Evolutionary conservation across 2,888 invertebrate genomes (phyloP), one percentile per base, ranked within the genome.

Genomic region (Empis livida): DNA sequence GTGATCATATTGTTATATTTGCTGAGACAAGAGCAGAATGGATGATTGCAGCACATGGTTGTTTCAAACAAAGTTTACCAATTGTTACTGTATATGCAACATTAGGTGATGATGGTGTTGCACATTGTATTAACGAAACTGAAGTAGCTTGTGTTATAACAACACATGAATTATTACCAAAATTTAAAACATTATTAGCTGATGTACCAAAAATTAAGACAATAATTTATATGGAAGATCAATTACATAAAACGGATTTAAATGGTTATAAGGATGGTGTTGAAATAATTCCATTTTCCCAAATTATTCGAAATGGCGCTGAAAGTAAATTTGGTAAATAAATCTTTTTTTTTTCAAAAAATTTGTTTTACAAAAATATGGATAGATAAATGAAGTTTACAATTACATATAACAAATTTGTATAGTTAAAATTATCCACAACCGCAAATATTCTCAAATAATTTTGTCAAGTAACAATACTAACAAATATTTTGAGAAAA

Each of bases 11-110:
- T 55, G 92, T 89, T 47, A 83, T 99, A 61, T 97, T 95, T 73
- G 94, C 96, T 0, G 99, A 99, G 72, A 99, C 97, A 0, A 76
- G 96, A 56, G 90, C 90, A 43, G 97, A 99, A 72, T 99, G 99
- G 99, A 86, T 97, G 82, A 75, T 96, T 44, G 87, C 93, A 1
- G 94, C 95, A 1, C 90, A 96, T 62, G 95, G 93, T 46, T 88
- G 94, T 70, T 94, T 99, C 73, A 91, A 90, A 65, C 89, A 88
- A 71, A 92, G 87, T 67, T 84, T 92, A 63, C 85, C 91, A 76
- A 87, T 97, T 62, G 95, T 95, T 3, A 99, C 97, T 0, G 84
- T 99, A 57, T 99, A 99, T 68, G 90, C 97, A 2, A 97, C 96
- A 0, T 75, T 99, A 13, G 95, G 96, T 32, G 93, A 95, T 63